Evolutionary conservation across 2,888 invertebrate genomes (phyloP), one percentile per base, ranked within the genome.

Genomic region (Lypha dubia): DNA sequence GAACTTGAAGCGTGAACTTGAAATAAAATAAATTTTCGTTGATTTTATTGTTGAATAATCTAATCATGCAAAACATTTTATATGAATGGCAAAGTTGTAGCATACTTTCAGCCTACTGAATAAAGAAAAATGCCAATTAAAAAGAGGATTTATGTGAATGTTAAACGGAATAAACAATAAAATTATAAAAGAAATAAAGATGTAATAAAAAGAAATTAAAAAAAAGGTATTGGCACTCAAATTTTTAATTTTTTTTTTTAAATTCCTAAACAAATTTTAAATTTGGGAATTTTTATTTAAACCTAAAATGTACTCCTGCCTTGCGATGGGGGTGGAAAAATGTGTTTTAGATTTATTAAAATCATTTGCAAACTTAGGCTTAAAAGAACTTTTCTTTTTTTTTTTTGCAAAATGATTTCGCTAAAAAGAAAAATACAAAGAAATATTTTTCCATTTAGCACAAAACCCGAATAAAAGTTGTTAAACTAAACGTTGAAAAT

Each of bases 1-100:
- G 22, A 22, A 9, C 28, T 46, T 32, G 3, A 22, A 44, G 11
- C n/a, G 53, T 75, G 32, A n/a, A 67, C n/a, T 32, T 38, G 46
- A 68, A 46, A 75, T 53, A 24, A 17, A 75, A 81, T 81, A 81
- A 75, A 75, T 63, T 70, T 75, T 75, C 68, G 56, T 76, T 81
- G 63, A 63, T 76, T 76, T 81, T 81, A 63, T 75, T 70, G 46
- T 49, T 46, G 70, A 70, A 49, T 75, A 70, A 70, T 70, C 75
- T 46, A 81, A 81, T 75, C 81, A 70, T 32, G 73, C 22, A 58
- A 3, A 46, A 41, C 41, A 17, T 65, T 56, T 17, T 62, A n/a
- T 41, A 24, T 44, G 20, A 13, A 1, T 28, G 20, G 60, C 24
- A 20, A 15, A 74, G 13, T 13, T 62, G 20, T 44, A n/a, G 68